Evolutionary conservation across 2,113 vertebrate genomes (phyloP).

Genomic region (Melanocharis versteri): DNA sequence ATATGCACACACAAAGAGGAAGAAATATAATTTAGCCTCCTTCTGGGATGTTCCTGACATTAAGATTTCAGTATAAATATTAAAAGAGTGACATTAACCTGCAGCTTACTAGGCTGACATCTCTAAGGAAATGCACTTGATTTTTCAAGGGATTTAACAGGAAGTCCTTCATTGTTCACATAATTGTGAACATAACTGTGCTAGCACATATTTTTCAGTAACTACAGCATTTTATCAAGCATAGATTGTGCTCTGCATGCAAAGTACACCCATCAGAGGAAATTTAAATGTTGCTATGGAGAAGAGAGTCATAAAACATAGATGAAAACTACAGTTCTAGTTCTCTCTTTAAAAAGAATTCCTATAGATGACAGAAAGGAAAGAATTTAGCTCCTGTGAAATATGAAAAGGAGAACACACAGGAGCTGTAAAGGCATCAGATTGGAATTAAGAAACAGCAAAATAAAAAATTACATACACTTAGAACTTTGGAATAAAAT

Average conservation of each 20-base stretch:
- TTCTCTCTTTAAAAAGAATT: not conserved
- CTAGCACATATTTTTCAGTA: not conserved
- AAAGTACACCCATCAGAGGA: not conserved
- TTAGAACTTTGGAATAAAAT: not conserved
- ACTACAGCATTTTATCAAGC: not conserved
- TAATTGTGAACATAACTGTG: not conserved
- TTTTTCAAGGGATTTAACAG: not conserved
- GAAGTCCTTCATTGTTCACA: not conserved
- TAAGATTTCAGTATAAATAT: not conserved
- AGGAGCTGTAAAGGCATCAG: not conserved
- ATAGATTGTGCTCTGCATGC: not conserved
- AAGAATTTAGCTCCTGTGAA: not conserved
- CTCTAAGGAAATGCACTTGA: not conserved
- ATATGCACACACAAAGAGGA: not conserved
- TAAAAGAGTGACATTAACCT: not conserved
- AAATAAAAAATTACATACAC: not conserved
- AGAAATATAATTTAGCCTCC: not conserved
- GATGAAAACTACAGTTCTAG: not conserved
- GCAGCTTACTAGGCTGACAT: not conserved
- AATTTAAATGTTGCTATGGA: constrained; percentile 5
- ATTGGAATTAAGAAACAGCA: not conserved
- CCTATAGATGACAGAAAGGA: not conserved
- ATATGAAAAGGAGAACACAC: not conserved
- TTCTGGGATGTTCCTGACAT: not conserved
- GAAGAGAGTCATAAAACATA: not conserved